These are phyloP conservation scores for Lacerta agilis DNA, from an alignment of 2,797 vertebrate genomes.

Conservation along the genomic window DNA sequence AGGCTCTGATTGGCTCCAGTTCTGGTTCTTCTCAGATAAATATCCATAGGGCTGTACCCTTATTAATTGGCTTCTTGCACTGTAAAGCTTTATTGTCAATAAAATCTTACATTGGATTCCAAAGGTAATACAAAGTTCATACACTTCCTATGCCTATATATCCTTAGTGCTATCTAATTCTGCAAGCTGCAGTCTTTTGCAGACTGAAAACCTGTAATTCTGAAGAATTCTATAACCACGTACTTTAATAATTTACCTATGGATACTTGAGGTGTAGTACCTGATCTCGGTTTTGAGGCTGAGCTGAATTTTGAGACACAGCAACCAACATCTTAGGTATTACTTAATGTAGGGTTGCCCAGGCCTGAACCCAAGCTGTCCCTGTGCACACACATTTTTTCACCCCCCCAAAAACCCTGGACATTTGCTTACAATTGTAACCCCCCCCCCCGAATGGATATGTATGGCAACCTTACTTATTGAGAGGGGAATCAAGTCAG, in stretches of 20 bases:
- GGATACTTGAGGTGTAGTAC: not conserved
- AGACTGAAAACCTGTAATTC: not conserved
- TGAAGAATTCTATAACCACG: not conserved
- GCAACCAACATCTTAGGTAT: not conserved
- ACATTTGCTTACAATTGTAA: no score
- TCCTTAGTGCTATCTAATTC: not conserved
- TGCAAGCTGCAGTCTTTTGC: not conserved
- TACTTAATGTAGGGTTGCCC: no score
- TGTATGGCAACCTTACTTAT: not conserved
- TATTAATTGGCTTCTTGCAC: not conserved
- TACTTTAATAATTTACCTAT: not conserved
- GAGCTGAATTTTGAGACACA: conserved; percentile 2
- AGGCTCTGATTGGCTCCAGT: not conserved
- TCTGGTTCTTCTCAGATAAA: not conserved
- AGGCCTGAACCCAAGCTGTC: no score
- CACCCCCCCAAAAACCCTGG: no score
- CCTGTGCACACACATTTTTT: no score
- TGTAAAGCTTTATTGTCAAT: not conserved
- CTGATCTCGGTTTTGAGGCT: not conserved
- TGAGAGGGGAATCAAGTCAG: not conserved
- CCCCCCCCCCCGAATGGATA: no score
- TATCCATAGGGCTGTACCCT: not conserved
- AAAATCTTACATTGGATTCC: not conserved
- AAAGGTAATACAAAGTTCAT: not conserved
- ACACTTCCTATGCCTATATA: not conserved